Evolutionary conservation across 2,797 vertebrate species (phyloP).

Genomic region (Neomorphus geoffroyi): DNA sequence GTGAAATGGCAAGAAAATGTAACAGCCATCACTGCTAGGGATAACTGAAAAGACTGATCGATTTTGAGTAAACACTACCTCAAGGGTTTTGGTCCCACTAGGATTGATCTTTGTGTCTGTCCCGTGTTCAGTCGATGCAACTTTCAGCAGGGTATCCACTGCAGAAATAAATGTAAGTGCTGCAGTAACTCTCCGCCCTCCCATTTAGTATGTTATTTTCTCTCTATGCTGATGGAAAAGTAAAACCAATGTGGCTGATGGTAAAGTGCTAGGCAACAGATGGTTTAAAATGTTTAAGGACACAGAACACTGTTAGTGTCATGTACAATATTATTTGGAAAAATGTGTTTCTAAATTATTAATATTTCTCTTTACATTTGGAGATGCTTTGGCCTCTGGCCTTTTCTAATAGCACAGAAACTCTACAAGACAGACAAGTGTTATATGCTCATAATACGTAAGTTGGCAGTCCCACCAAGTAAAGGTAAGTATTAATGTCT

Average conservation of each 20-base stretch:
- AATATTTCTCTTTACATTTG: not conserved
- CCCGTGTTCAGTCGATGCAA: constrained; percentile 48
- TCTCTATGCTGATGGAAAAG: not conserved
- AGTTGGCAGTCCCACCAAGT: not conserved
- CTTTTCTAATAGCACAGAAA: not conserved
- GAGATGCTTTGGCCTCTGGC: not conserved
- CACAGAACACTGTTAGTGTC: not conserved
- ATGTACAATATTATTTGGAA: not conserved
- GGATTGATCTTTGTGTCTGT: constrained; percentile 58
- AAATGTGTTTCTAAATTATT: not conserved
- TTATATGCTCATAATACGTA: not conserved
- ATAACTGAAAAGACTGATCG: constrained; percentile 53
- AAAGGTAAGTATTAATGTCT: not conserved
- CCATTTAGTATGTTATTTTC: not conserved
- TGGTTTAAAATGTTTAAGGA: not conserved
- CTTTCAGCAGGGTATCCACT: constrained; percentile 59
- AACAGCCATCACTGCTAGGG: constrained; percentile 53
- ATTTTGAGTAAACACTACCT: constrained; percentile 63
- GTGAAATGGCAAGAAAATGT: constrained; percentile 50
- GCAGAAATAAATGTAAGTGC: constrained; percentile 46
- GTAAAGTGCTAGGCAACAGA: not conserved
- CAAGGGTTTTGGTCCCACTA: constrained; percentile 45
- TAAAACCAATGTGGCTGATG: not conserved
- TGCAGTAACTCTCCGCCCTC: not conserved
- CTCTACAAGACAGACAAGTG: not conserved